Base-by-base conservation (phyloP, 2,797 vertebrate genomes). In the Prionace glauca region DNA sequence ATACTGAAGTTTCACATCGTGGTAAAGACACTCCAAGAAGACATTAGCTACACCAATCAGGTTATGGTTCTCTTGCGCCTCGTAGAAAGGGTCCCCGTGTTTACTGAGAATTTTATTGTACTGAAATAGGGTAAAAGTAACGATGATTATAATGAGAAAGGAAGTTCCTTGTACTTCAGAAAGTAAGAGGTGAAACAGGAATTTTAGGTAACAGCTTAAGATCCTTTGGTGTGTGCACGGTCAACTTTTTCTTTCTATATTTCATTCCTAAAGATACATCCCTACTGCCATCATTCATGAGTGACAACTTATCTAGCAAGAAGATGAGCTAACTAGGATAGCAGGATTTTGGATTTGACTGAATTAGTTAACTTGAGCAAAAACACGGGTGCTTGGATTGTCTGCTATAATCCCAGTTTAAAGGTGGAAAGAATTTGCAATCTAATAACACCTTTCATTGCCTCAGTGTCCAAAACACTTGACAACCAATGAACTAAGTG, bases 41-140 rank as follows among this genome's bases (percentile, higher is more conserved):
- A 99, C 98, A 11, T 99, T 99, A 92, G 99, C 99, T 0, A 99
- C 99, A 0, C 99, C 99, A 0, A 99, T 99, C 45, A 99, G 97
- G 97, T 99, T 99, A 97, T 99, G 99, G 96, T 99, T 99, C 97
- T 99, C 99, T 96, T 99, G 99, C 0, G 99, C 98, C 97, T 99
- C 99, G 0, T 99, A 99, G 97, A 99, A 99, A 32, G 99, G 99
- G 96, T 99, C 99, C 0, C 98, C 97, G 84, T 97, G 97, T 96
- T 98, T 99, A 96, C 97, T 98, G 32, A 97, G 98, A 84, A 97
- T 96, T 96, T 98, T 98, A 96, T 97, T 97, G 90, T 97, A 96
- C 99, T 99, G 97, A 65, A 96, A 94, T 29, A 62, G 32, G 62
- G 8, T 84, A 60, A 36, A 86, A 95, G 36, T 32, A 86, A 26